A percentile compares a stretch with the other conserved stretches of the same genome.
These are phyloP conservation scores for Zaprionus kolodkinae DNA, from an alignment of 1,140 invertebrate genomes.

Conservation along the genomic window DNA sequence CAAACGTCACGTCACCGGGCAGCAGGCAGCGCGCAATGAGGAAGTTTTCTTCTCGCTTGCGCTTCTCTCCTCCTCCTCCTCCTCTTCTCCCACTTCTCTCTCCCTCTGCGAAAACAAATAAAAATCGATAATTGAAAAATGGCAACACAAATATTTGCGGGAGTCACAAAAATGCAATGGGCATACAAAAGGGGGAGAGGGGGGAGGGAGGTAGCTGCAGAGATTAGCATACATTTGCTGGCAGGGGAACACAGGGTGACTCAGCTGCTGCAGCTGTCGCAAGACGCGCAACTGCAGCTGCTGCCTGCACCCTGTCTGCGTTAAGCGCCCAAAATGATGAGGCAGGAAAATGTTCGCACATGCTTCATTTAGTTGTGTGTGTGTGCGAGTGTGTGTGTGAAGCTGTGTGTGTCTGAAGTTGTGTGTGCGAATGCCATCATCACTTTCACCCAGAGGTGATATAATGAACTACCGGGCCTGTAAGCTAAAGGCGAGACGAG, in stretches of 20 bases:
- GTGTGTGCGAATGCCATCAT: conserved; percentile 71
- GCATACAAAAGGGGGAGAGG: not conserved
- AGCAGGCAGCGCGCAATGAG: conserved; percentile 53
- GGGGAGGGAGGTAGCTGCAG: not conserved
- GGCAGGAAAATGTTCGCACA: conserved; percentile 77
- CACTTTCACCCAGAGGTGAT: conserved; percentile 80
- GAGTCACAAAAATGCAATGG: conserved; percentile 47
- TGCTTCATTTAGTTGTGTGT: conserved; percentile 42
- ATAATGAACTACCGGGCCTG: conserved; percentile 71
- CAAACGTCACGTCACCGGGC: conserved; percentile 15
- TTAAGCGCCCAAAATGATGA: conserved; percentile 45
- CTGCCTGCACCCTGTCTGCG: conserved; percentile 37
- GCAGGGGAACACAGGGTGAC: conserved; percentile 37
- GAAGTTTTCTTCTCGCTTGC: conserved; percentile 49
- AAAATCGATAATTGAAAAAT: conserved; percentile 78
- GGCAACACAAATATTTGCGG: conserved; percentile 64
- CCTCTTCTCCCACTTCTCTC: not conserved
- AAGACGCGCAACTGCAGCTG: not conserved
- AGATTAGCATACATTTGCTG: conserved; percentile 62
- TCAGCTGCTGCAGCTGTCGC: conserved; percentile 15
- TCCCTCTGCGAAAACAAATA: conserved; percentile 52
- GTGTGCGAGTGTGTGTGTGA: conserved; percentile 5
- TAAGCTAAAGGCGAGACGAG: conserved; percentile 31
- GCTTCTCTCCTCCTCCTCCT: conserved; percentile 21
- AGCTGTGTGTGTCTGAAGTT: conserved; percentile 13